Base-by-base conservation (phyloP, 2,888 invertebrate genomes). In the Drosophila setosimentum region DNA sequence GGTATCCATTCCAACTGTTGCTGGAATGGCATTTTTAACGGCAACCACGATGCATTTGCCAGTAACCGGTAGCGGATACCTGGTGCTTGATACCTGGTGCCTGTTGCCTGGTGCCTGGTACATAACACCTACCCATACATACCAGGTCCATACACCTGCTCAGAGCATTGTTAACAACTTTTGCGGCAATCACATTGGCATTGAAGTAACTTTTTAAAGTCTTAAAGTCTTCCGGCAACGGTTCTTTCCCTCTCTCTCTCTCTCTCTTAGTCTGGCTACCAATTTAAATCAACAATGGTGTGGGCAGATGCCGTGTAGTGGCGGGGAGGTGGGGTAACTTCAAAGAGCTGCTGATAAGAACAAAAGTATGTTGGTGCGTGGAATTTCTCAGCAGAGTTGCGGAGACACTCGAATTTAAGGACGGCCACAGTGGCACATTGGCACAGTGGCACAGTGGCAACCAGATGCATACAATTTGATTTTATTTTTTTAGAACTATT, bases 251-350 rank as follows among this genome's bases (percentile, higher is more conserved):
- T 29, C 42, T 57, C 24, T 32, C 7, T 21, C 21, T 8, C 11
- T 3, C 21, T 45, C 1, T 40, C 40, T 40, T 4, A 4, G 16
- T 21, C 13, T 68, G 75, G 54, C 72, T 82, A 80, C 68, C 85
- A 87, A 71, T 87, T 85, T 85, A 87, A 85, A 84, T 85, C 87
- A 87, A 85, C 84, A 82, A 87, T 82, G 80, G 70, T 70, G 40
- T 42, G 68, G 64, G 66, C 40, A 33, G 42, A 45, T 45, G 21
- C 45, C 45, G 45, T 45, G 21, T 24, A 18, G 24, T 0, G 54
- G n/a, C 2, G 21, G 16, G 33, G 18, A n/a, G 13, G 54, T 7
- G 11, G n/a, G 65, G 68, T 48, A 67, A 84, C 87, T 78, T 85
- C 85, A 82, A 84, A 87, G 82, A 71, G 80, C 78, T 72, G 62